These are phyloP conservation scores for Clarias macrocephalus DNA, from an alignment of 2,113 vertebrate species.

Conservation along the genomic window DNA sequence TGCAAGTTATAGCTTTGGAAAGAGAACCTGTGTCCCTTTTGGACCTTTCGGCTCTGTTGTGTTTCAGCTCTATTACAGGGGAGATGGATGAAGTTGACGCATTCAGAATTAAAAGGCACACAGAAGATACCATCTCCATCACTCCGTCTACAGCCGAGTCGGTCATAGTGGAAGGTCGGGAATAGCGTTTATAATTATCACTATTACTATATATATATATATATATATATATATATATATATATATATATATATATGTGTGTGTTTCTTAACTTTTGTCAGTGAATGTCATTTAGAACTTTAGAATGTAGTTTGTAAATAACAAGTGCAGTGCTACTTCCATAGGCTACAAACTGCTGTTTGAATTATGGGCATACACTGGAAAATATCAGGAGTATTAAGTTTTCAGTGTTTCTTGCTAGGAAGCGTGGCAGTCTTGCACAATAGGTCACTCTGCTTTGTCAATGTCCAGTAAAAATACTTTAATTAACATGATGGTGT, in stretches of 20 bases:
- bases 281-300: neutral
- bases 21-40: neutral
- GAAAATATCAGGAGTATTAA: neutral
- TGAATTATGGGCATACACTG: neutral
- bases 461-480: neutral
- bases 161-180: constrained; percentile 87
- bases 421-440: neutral
- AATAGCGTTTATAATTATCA: no score
- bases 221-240: no score
- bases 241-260: no score
- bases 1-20: neutral
- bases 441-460: neutral
- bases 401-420: neutral
- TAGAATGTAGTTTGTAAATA: neutral
- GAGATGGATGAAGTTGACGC: constrained; percentile 92
- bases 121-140: constrained; percentile 82
- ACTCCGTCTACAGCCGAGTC: constrained; percentile 81
- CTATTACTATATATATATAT: no score
- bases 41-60: constrained; percentile 43
- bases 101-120: constrained; percentile 76
- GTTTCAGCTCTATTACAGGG: constrained; percentile 78
- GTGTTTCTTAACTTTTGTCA: neutral
- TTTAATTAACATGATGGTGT: neutral
- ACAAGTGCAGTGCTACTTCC: neutral
- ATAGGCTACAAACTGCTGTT: neutral